Evolutionary conservation across 2,797 vertebrate genomes (phyloP).

Genomic region (Cyprinella venusta): DNA sequence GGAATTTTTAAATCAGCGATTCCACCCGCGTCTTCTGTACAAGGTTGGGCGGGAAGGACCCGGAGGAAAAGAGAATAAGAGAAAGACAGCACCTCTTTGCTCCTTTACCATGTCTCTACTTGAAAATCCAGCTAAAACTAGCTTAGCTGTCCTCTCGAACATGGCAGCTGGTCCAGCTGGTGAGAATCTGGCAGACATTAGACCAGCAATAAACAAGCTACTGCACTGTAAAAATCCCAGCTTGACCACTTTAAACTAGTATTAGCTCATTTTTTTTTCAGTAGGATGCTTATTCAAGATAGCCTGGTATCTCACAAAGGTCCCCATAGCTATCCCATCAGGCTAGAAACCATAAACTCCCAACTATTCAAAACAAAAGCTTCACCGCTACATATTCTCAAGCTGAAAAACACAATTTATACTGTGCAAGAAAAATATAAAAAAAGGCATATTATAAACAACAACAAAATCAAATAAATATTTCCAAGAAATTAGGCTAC

Average conservation of each 20-base stretch:
- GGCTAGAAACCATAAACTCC: neutral
- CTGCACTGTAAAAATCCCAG: neutral
- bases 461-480: neutral
- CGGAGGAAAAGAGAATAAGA: neutral
- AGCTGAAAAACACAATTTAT: neutral
- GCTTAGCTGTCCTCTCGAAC: neutral
- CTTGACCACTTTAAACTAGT: neutral
- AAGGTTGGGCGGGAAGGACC: conserved; percentile 35
- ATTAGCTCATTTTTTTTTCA: neutral
- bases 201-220: neutral
- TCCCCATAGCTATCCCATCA: neutral
- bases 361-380: neutral
- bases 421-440: neutral
- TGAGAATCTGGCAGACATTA: neutral
- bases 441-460: neutral
- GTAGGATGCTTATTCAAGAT: neutral
- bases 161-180: conserved; percentile 10
- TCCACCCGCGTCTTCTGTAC: conserved; percentile 48
- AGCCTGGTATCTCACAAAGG: neutral
- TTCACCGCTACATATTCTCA: neutral
- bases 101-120: conserved; percentile 21
- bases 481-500: neutral
- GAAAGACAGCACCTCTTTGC: conserved; percentile 8
- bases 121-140: conserved; percentile 61
- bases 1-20: conserved; percentile 82